Base-by-base conservation (phyloP, 2,888 invertebrate genomes). In the Sphaerophoria taeniata region DNA sequence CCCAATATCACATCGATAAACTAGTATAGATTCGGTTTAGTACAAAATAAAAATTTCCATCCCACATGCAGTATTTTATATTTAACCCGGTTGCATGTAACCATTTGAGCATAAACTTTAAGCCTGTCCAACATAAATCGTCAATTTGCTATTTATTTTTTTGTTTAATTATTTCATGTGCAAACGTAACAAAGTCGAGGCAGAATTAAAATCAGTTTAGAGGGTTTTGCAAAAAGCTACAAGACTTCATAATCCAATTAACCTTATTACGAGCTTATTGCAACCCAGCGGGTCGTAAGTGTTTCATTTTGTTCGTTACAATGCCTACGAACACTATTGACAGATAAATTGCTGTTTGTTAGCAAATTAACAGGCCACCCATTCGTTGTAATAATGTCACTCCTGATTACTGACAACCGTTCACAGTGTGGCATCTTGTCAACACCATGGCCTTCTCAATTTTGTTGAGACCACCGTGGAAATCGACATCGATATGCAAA, bases 201-300 rank as follows among this genome's bases (percentile, higher is more conserved):
- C 56, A 55, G 3, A 43, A 9, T 9, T 9, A 39, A 7, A 39
- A 9, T 49, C 4, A 24, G 34, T 55, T 11, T 9, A 51, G 47
- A 63, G 83, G 16, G 70, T 16, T 49, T 51, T 43, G 49, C 51
- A 74, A 65, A 61, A 69, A 55, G 47, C 60, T 49, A 61, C 69
- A 69, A 70, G 69, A 70, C 85, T 70, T 72, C 53, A 76, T 85
- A 77, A 85, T 85, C 81, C 85, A 85, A 85, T 85, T 77, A 85
- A 81, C 81, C 85, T 73, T 73, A 81, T 85, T 85, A 77, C 58
- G 56, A 58, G 73, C 69, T 76, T 53, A 63, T 72, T 69, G 51
- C 16, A 36, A 83, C 60, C 43, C 36, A 55, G 24, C 80, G 14
- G 55, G 84, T 80, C 80, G 81, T 71, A 58, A 33, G 16, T n/a